Evolutionary conservation across 2,888 invertebrate species (phyloP).

Genomic region (Athalia rosae): DNA sequence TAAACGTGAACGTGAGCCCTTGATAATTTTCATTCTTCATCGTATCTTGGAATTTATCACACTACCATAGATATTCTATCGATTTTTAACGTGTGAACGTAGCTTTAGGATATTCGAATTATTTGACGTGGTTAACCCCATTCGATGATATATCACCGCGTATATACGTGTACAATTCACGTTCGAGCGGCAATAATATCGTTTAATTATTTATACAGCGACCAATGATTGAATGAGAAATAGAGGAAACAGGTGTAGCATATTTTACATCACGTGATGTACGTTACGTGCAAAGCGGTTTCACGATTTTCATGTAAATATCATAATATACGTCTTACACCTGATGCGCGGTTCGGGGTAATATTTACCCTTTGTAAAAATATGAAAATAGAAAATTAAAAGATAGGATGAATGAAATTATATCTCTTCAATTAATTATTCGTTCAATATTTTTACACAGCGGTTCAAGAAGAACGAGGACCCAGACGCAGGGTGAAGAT

Average conservation of each 20-base stretch:
- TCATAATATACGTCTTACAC: no score
- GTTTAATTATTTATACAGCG: conserved; percentile 43
- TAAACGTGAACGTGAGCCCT: no score
- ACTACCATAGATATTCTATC: neutral
- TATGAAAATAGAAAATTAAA: no score
- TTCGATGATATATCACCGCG: conserved; percentile 42
- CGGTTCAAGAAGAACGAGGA: conserved; percentile 90
- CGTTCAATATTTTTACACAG: conserved; percentile 70
- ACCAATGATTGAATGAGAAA: conserved; percentile 22
- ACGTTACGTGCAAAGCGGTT: no score
- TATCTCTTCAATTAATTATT: neutral
- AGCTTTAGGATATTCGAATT: conserved; percentile 3
- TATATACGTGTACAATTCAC: neutral
- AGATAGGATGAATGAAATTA: neutral
- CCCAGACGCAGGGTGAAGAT: conserved; percentile 78
- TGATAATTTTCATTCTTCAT: no score
- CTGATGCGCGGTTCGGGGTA: no score
- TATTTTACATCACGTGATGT: no score
- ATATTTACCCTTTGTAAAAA: no score
- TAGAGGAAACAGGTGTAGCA: conserved; percentile 36
- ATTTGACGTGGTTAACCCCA: conserved; percentile 39
- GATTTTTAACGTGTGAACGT: conserved; percentile 6
- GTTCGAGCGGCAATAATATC: neutral
- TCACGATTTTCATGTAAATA: no score
- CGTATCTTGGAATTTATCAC: no score